These are phyloP conservation scores for Nannobrachium achirus DNA, from an alignment of 2,113 vertebrate species.

Conservation along the genomic window DNA sequence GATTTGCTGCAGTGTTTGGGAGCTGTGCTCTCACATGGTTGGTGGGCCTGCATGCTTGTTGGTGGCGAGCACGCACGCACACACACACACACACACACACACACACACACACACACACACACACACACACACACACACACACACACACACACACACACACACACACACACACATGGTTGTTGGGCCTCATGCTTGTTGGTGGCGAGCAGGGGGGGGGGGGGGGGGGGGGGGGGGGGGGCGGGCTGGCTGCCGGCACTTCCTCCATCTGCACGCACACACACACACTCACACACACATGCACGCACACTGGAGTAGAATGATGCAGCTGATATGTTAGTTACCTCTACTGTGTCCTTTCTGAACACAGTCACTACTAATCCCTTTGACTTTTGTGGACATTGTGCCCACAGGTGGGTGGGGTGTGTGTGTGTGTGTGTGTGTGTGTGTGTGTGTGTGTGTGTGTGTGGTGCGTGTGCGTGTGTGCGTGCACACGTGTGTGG, in stretches of 20 bases:
- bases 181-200: slow-evolving; percentile 29
- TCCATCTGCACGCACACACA: background rate
- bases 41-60: slow-evolving; percentile 34
- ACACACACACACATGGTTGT: slow-evolving; percentile 48
- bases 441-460: too few relatives aligned
- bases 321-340: background rate
- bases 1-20: slow-evolving; percentile 67
- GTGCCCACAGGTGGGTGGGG: too few relatives aligned
- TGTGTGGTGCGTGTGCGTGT: too few relatives aligned
- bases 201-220: too few relatives aligned
- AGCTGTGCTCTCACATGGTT: slow-evolving; percentile 42
- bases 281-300: background rate
- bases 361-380: too few relatives aligned
- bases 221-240: too few relatives aligned
- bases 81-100: slow-evolving; percentile 1
- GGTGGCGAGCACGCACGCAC: background rate
- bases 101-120: background rate
- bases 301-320: background rate
- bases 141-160: background rate
- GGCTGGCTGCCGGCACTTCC: too few relatives aligned
- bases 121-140: slow-evolving; percentile 1
- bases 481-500: too few relatives aligned
- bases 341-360: too few relatives aligned
- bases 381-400: too few relatives aligned
- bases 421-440: too few relatives aligned